Evolutionary conservation across 2,797 vertebrate species (phyloP).

Genomic region (Spheniscus humboldti): DNA sequence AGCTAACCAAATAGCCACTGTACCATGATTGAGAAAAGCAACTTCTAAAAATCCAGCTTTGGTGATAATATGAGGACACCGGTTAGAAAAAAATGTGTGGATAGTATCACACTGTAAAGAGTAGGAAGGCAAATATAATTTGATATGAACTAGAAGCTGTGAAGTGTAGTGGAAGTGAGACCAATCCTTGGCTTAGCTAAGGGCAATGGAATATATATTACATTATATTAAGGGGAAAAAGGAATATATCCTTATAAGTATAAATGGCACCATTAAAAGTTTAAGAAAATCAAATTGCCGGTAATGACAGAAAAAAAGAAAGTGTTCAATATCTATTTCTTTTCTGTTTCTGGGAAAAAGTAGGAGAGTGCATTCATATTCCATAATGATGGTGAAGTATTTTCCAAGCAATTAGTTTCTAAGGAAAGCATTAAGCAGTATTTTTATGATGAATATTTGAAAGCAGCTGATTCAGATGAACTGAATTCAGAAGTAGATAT

Average conservation of each 20-base stretch:
- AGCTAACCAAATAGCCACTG: not conserved
- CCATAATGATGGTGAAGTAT: slow-evolving; percentile 8
- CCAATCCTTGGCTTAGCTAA: not conserved
- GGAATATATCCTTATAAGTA: not conserved
- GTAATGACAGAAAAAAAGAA: not conserved
- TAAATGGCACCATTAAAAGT: not conserved
- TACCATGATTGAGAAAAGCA: not conserved
- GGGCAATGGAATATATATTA: not conserved
- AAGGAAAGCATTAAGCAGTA: slow-evolving; percentile 8
- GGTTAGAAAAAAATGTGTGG: not conserved
- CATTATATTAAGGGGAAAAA: not conserved
- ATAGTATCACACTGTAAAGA: not conserved
- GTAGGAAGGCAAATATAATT: not conserved
- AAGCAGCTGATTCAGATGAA: slow-evolving; percentile 21
- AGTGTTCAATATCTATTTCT: not conserved
- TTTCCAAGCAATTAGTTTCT: slow-evolving; percentile 43
- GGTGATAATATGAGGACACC: not conserved
- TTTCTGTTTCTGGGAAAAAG: slow-evolving; percentile 10
- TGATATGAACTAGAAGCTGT: not conserved
- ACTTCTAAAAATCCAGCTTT: not conserved
- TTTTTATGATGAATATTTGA: slow-evolving; percentile 3
- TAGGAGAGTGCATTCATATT: not conserved
- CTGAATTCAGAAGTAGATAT: not conserved
- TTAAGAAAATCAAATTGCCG: slow-evolving; percentile 1
- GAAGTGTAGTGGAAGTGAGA: not conserved